Conservation (phyloP, 2,888 invertebrate species). For the Dysmachus trigonus region DNA sequence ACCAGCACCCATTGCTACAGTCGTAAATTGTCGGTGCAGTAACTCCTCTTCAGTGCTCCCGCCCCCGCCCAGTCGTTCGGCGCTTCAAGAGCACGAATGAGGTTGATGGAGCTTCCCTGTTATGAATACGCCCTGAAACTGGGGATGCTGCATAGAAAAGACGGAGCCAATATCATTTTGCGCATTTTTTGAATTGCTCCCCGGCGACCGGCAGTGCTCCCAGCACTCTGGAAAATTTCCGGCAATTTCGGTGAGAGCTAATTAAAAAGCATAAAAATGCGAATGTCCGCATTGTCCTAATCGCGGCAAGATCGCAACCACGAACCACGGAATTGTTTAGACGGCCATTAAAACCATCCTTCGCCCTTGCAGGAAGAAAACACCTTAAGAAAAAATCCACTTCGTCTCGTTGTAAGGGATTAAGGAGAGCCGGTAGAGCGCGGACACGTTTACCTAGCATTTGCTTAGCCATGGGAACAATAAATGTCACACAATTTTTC, state of each 20-base stretch:
- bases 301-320: not conserved
- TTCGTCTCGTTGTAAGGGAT: not conserved
- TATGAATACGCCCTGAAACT: not conserved
- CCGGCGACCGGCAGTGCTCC: not conserved
- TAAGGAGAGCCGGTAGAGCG: not conserved
- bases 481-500: conserved; percentile 20
- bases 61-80: not conserved
- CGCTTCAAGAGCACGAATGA: not conserved
- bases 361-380: not conserved
- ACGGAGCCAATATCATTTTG: not conserved
- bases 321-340: not conserved
- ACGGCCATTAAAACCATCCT: not conserved
- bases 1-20: not conserved
- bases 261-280: not conserved
- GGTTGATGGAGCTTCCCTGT: not conserved
- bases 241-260: not conserved
- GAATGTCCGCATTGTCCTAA: not conserved
- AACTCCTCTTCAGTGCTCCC: not conserved
- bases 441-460: not conserved
- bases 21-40: not conserved
- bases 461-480: not conserved
- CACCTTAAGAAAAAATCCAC: not conserved
- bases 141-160: not conserved
- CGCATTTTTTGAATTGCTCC: not conserved
- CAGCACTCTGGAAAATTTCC: not conserved